These are phyloP conservation scores for Xiphorhynchus elegans DNA, from an alignment of 2,113 vertebrate genomes.

Conservation along the genomic window DNA sequence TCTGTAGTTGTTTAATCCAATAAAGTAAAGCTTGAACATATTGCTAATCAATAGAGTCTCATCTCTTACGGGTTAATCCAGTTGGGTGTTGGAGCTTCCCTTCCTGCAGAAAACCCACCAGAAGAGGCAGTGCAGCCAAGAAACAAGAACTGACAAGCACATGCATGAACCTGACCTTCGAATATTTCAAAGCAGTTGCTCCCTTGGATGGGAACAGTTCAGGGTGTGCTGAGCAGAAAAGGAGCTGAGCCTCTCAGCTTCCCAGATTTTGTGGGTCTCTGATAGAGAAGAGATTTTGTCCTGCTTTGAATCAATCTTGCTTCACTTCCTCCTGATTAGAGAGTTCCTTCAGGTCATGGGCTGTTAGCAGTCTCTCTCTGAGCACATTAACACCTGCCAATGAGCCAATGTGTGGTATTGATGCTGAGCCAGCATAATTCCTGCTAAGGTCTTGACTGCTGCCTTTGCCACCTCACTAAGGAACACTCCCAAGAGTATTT, in stretches of 20 bases:
- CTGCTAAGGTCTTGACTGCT: constrained; percentile 2
- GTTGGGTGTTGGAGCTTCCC: neutral
- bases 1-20: neutral
- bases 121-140: neutral
- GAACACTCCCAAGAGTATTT: neutral
- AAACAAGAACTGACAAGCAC: neutral
- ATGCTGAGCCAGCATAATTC: constrained; percentile 47
- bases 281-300: neutral
- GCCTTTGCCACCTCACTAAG: constrained; percentile 38
- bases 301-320: constrained; percentile 34
- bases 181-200: neutral
- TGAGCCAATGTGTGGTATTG: constrained; percentile 14
- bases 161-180: neutral
- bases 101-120: neutral
- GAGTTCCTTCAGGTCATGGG: constrained; percentile 35
- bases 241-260: neutral
- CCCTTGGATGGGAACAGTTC: neutral
- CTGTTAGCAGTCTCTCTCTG: constrained; percentile 38
- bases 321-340: constrained; percentile 20
- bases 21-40: neutral
- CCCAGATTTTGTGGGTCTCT: neutral
- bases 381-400: constrained; percentile 61
- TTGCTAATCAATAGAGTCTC: neutral
- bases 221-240: neutral
- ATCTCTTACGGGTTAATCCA: neutral